These are phyloP conservation scores for Semnornis frantzii DNA, from an alignment of 2,113 vertebrate species.

Conservation along the genomic window DNA sequence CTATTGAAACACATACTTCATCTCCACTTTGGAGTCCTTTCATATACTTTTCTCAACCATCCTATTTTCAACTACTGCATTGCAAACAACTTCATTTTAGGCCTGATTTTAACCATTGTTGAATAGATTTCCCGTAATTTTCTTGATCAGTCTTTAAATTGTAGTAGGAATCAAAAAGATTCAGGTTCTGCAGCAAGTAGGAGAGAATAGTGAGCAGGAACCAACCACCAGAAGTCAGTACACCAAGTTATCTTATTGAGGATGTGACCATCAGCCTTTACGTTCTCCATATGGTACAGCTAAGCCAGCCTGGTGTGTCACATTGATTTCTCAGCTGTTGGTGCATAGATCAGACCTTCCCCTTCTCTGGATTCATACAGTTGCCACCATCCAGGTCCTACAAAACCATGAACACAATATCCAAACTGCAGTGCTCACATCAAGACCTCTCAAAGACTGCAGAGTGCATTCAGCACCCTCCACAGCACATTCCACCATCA, in stretches of 20 bases:
- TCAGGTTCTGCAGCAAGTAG: background rate
- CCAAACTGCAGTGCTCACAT: background rate
- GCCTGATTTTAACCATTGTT: background rate
- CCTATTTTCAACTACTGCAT: background rate
- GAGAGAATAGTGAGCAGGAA: background rate
- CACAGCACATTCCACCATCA: rapidly evolving
- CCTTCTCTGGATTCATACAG: background rate
- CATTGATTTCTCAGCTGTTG: background rate
- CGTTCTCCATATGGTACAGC: background rate
- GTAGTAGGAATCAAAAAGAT: background rate
- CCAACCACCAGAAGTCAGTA: background rate
- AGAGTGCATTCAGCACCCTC: background rate
- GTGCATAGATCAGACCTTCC: background rate
- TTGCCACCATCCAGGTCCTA: background rate
- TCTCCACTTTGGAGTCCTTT: background rate
- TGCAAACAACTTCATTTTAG: background rate
- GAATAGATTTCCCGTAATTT: background rate
- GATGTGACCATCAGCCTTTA: conserved; percentile 26
- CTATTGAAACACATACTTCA: background rate
- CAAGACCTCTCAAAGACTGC: background rate
- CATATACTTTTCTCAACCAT: background rate
- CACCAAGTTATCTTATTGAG: background rate
- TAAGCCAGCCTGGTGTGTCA: background rate
- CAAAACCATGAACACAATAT: background rate
- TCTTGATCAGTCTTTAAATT: background rate